A percentile compares a stretch with the other conserved stretches of the same genome.
These are phyloP conservation scores for Coenonympha glycerion DNA, from an alignment of 2,888 invertebrate species.

Conservation along the genomic window DNA sequence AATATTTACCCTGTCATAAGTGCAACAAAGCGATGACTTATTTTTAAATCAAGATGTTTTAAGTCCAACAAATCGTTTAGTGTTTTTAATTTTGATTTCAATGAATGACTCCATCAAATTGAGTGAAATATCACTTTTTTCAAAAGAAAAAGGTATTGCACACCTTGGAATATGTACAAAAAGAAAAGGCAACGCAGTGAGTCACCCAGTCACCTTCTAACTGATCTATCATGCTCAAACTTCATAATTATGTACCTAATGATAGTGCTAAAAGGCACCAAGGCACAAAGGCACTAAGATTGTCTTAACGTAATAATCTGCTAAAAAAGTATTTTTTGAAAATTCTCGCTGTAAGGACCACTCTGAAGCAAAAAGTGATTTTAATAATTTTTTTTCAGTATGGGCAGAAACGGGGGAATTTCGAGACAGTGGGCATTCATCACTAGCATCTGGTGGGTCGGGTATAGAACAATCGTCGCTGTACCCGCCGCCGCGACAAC, in stretches of 20 bases:
- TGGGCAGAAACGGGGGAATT: constrained; percentile 94
- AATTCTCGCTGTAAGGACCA: too few species aligned
- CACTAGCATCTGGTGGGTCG: constrained; percentile 77
- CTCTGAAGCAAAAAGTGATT: too few species aligned
- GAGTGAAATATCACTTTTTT: not conserved
- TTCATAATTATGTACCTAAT: too few species aligned
- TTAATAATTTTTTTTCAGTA: constrained; percentile 76
- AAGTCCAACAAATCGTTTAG: not conserved
- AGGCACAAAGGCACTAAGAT: too few species aligned
- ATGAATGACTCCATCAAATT: not conserved
- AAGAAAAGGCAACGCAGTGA: too few species aligned
- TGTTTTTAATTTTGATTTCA: not conserved
- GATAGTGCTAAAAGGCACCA: too few species aligned
- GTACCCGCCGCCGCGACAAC: constrained; percentile 80
- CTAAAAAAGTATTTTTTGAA: too few species aligned
- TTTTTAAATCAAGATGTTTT: not conserved
- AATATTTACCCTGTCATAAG: not conserved
- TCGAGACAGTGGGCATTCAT: constrained; percentile 85
- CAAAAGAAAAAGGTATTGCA: too few species aligned
- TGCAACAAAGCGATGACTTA: constrained; percentile 1
- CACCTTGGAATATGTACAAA: too few species aligned
- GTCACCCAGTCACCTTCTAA: too few species aligned
- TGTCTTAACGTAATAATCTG: too few species aligned
- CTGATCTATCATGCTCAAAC: too few species aligned
- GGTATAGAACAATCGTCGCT: constrained; percentile 81